Base-by-base conservation (phyloP, 1,140 invertebrate species). In the Drosophila seguyi region DNA sequence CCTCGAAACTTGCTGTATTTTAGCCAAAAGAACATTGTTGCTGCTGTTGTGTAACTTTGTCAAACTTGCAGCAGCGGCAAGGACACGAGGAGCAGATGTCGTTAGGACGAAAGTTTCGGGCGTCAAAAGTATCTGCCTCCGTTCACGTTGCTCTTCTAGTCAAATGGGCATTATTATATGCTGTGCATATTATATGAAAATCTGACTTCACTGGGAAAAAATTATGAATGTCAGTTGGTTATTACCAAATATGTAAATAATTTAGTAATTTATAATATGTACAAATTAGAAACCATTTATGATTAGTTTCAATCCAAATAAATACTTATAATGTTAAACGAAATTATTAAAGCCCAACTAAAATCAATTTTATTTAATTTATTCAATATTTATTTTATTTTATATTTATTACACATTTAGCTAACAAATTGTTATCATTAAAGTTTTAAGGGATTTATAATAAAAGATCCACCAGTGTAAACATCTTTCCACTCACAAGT, bases 21-120 rank as follows among this genome's bases (percentile, higher is more conserved):
- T 3, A 27, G 25, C 18, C n/a, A 11, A 13, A 13, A 3, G 13
- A 22, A 53, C 50, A 52, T 31, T 55, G 39, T 39, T 56, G 39
- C 27, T 48, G 45, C 31, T 79, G 77, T 75, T 67, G 52, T 66
- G 75, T 69, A 86, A 83, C 83, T 86, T 86, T 87, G 62, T n/a
- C 39, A 69, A 86, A 78, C 74, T 82, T 75, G 83, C 69, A 87
- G 57, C 73, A 61, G 56, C 42, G 34, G 53, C 41, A 27, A 22
- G 29, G 29, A 31, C 31, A 53, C 20, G 38, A 20, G 7, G 34
- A 50, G 36, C 65, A 69, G 62, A 50, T 69, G 62, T 68, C 62
- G 62, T 69, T 86, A 66, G 60, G 65, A 56, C 53, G 58, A 44
- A 86, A 87, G 65, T 82, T 87, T 78, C 45, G 41, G 36, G n/a